phyloP scores from a whole-genome alignment of 1,140 invertebrate genomes.

The Oscheius sp. region DNA sequence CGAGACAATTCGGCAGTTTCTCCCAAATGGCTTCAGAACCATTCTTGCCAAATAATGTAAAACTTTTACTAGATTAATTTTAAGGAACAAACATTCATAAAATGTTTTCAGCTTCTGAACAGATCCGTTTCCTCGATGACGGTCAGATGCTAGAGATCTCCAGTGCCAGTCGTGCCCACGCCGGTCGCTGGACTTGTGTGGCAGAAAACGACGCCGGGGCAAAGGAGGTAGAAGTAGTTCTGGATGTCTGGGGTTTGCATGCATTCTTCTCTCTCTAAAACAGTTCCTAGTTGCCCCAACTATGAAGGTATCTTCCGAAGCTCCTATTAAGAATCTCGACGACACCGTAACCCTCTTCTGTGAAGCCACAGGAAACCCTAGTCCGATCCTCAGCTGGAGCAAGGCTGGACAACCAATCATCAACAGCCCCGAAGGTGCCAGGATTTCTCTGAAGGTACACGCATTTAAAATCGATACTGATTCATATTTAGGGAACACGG shows the following conservation, averaged over 20 bases:
- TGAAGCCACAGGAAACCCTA: conserved; percentile 53
- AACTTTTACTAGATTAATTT: too few species aligned
- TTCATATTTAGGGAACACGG: conserved; percentile 40
- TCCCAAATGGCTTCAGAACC: too few species aligned
- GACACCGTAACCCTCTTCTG: conserved; percentile 48
- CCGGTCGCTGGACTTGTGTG: conserved; percentile 52
- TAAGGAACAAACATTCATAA: neutral
- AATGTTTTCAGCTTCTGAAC: neutral
- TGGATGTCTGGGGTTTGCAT: conserved; percentile 51
- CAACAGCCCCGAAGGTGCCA: conserved; percentile 42
- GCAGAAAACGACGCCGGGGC: conserved; percentile 58
- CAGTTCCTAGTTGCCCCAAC: conserved; percentile 15
- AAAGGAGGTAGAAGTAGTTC: conserved; percentile 40
- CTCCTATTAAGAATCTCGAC: conserved; percentile 45
- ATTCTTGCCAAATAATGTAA: too few species aligned
- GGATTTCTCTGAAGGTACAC: conserved; percentile 44
- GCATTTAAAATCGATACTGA: conserved; percentile 5
- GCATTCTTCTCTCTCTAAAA: conserved; percentile 6
- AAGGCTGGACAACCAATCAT: conserved; percentile 45
- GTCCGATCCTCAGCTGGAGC: conserved; percentile 31
- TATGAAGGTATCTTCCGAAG: conserved; percentile 10
- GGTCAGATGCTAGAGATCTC: conserved; percentile 52
- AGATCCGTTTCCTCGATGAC: conserved; percentile 47
- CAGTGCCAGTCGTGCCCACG: conserved; percentile 37
- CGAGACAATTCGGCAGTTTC: too few species aligned